Evolutionary conservation across 2,797 vertebrate species (phyloP), one percentile per base, ranked within the genome.

Genomic region (Pampus argenteus): DNA sequence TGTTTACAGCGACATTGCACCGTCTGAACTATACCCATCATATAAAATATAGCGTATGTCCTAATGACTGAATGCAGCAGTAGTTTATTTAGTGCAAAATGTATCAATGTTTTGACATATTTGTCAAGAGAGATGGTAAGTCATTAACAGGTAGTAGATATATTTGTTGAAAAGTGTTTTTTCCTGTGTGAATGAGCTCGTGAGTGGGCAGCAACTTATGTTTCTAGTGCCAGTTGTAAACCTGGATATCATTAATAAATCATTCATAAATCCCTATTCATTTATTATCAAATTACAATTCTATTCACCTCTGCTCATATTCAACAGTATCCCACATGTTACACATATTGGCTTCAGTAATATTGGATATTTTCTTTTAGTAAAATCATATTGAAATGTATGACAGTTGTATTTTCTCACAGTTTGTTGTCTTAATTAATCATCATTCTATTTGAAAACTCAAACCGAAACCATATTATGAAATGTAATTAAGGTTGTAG

Each of bases 171-270:
- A 31, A 17, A 15, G 23, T 36, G 11, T 14, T 56, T 55, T 66
- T 62, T 14, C 29, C 29, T 67, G 29, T 11, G 26, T 57, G 22
- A 66, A 56, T 6, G 5, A 55, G 17, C n/a, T 49, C 31, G 3
- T 18, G 10, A 62, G n/a, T 61, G 34, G n/a, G 50, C 56, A 66
- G 42, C 51, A 55, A 28, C 18, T 38, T 9, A 34, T 7, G 5
- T 59, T 60, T 48, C 13, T 40, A 38, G 58, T 55, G 28, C 28
- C 31, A 38, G 45, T 47, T 26, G 44, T 57, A 54, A 11, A 56
- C 26, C 31, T 51, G 51, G 40, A 61, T 47, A 26, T 51, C 10
- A 18, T 66, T 25, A 49, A 64, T 63, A 18, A 44, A 29, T 44
- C 13, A 54, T 29, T 4, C 44, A 45, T 4, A 36, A 5, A 28